These are phyloP conservation scores for Chaenogobius annularis DNA, from an alignment of 2,113 vertebrate genomes.

Conservation along the genomic window DNA sequence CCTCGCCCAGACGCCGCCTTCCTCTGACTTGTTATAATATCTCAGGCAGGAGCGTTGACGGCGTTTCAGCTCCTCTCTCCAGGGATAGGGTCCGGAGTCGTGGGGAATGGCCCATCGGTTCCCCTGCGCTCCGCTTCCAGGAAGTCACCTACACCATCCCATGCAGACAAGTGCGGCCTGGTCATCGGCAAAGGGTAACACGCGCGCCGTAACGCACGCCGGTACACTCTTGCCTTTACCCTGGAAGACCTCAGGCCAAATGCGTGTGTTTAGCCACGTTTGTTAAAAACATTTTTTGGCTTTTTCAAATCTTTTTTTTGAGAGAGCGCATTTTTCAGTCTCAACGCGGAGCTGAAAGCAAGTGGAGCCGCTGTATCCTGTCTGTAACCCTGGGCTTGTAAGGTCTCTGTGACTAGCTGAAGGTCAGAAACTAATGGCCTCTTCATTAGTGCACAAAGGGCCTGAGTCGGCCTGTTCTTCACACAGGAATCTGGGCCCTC, in stretches of 20 bases:
- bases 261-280: no score
- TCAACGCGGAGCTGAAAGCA: no score
- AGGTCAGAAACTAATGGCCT: slow-evolving; percentile 1
- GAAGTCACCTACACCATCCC: slow-evolving; percentile 94
- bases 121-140: slow-evolving; percentile 86
- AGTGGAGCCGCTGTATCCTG: no score
- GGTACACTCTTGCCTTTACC: no score
- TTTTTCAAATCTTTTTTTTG: no score
- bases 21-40: background rate
- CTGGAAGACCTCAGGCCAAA: no score
- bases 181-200: slow-evolving; percentile 91
- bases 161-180: slow-evolving; percentile 90
- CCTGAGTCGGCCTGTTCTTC: background rate
- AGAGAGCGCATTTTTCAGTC: no score
- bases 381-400: background rate
- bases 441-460: background rate
- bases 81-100: slow-evolving; percentile 82
- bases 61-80: slow-evolving; percentile 80
- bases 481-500: background rate
- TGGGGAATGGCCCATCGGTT: slow-evolving; percentile 86
- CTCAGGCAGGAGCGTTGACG: slow-evolving; percentile 90
- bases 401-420: background rate
- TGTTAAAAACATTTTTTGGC: no score
- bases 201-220: no score
- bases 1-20: background rate